Evolutionary conservation across 2,888 invertebrate genomes (phyloP).

Genomic region (Synergus itoensis): DNA sequence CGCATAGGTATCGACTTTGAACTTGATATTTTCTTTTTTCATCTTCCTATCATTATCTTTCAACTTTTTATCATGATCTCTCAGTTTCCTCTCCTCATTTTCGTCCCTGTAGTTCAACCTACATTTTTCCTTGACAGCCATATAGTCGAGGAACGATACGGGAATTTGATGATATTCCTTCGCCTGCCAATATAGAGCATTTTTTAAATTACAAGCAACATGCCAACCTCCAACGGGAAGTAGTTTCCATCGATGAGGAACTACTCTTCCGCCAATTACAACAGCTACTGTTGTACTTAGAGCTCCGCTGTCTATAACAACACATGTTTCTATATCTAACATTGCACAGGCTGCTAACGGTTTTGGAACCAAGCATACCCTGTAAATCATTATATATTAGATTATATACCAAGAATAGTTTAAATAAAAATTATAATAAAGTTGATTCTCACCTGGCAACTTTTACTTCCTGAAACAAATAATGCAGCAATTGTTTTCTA

Average conservation of each 20-base stretch:
- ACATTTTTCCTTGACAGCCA: constrained; percentile 76
- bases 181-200: constrained; percentile 75
- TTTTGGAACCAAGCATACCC: constrained; percentile 76
- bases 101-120: constrained; percentile 75
- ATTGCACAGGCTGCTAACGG: constrained; percentile 76
- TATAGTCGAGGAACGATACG: constrained; percentile 74
- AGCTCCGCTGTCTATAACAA: constrained; percentile 78
- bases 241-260: constrained; percentile 73
- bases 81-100: constrained; percentile 67
- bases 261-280: constrained; percentile 75
- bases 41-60: constrained; percentile 46
- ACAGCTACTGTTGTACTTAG: constrained; percentile 77
- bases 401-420: neutral
- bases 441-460: constrained; percentile 72
- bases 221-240: constrained; percentile 78
- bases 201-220: constrained; percentile 75
- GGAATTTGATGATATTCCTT: constrained; percentile 76
- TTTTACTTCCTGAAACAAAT: constrained; percentile 77
- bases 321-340: constrained; percentile 75
- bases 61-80: constrained; percentile 15
- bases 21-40: constrained; percentile 71
- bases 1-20: constrained; percentile 72
- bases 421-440: neutral
- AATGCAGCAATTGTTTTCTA: constrained; percentile 75
- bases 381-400: constrained; percentile 52